Evolutionary conservation across 92 coral and sea anemone species (phyloP).

Genomic region (Muricea muricata): DNA sequence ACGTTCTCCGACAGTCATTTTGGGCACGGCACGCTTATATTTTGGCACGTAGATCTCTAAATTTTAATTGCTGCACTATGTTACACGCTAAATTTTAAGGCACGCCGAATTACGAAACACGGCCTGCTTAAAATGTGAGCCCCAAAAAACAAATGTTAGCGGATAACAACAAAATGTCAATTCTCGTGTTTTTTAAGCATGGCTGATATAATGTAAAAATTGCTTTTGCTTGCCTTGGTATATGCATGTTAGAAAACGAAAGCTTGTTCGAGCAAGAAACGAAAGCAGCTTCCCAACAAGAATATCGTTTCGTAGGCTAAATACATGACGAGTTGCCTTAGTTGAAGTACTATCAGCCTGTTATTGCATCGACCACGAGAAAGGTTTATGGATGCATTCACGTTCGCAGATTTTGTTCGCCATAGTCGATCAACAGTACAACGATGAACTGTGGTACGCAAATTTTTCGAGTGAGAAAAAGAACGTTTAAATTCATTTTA

Average conservation of each 20-base stretch:
- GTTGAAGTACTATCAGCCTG: background rate
- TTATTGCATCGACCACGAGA: constrained; percentile 5
- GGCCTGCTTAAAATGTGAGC: background rate
- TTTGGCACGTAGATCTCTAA: background rate
- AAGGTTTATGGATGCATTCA: background rate
- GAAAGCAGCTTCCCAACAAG: background rate
- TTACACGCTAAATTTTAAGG: background rate
- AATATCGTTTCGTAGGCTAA: background rate
- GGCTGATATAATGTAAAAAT: background rate
- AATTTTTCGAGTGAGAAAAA: constrained; percentile 2
- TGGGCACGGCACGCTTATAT: constrained; percentile 17
- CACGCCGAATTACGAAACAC: background rate
- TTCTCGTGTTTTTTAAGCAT: background rate
- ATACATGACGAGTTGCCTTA: background rate
- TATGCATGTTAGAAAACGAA: background rate
- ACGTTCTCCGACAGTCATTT: constrained; percentile 10
- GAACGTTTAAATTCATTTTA: background rate
- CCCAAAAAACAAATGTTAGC: background rate
- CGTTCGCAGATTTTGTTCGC: background rate
- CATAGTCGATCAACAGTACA: background rate
- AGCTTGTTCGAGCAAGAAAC: background rate
- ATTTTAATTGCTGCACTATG: background rate
- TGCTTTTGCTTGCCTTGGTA: background rate
- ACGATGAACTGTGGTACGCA: constrained; percentile 18
- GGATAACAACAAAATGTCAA: background rate